Conservation (phyloP, 2,888 invertebrate species). For the Drosophila vallismaia region DNA sequence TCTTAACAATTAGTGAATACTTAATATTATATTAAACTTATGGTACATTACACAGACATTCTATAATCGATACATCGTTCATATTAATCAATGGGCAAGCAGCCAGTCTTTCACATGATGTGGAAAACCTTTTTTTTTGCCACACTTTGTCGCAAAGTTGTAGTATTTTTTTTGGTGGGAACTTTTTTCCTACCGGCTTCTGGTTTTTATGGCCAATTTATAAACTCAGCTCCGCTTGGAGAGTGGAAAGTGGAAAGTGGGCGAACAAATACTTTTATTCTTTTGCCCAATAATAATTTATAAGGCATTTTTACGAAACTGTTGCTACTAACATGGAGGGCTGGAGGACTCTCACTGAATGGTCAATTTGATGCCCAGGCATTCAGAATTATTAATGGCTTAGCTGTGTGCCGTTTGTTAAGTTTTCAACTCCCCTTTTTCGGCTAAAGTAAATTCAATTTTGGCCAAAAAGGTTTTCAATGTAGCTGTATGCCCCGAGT, state of each 20-base stretch:
- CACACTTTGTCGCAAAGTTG: conserved; percentile 36
- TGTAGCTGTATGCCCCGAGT: conserved; percentile 31
- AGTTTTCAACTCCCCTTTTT: not conserved
- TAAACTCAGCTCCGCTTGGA: conserved; percentile 45
- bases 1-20: not conserved
- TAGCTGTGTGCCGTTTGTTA: conserved; percentile 10
- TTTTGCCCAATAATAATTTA: conserved; percentile 62
- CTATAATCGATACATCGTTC: not conserved
- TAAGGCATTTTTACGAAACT: conserved; percentile 44
- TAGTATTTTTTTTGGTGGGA: conserved; percentile 1
- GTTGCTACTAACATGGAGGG: conserved; percentile 28
- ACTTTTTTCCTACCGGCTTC: conserved; percentile 13
- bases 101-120: not conserved
- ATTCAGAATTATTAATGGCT: conserved; percentile 38
- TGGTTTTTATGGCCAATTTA: conserved; percentile 56
- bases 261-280: conserved; percentile 41
- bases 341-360: conserved; percentile 5
- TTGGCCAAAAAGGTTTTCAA: conserved; percentile 48
- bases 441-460: conserved; percentile 33
- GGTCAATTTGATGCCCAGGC: conserved; percentile 40
- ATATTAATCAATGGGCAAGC: conserved; percentile 5
- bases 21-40: not conserved
- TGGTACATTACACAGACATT: not conserved
- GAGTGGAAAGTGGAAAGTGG: conserved; percentile 46
- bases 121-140: conserved; percentile 15